A percentile compares a stretch with the other conserved stretches of the same genome.
Evolutionary conservation across 2,113 vertebrate species (phyloP).

Genomic region (Microtus montanus): DNA sequence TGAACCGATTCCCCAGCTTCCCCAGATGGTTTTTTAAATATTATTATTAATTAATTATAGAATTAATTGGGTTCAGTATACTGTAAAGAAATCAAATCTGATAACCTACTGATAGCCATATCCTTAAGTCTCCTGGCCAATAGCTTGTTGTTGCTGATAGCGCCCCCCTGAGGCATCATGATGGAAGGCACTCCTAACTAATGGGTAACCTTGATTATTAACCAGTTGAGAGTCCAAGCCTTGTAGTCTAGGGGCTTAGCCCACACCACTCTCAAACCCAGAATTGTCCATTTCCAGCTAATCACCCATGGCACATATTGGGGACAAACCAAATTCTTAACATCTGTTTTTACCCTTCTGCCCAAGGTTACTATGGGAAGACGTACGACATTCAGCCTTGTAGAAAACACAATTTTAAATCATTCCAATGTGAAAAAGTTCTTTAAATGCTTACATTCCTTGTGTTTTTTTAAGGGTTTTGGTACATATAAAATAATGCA

Average conservation of each 20-base stretch:
- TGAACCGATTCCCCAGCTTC: not conserved
- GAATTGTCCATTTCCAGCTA: not conserved
- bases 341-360: not conserved
- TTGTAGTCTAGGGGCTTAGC: not conserved
- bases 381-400: not conserved
- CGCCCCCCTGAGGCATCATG: fast-evolving
- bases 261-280: not conserved
- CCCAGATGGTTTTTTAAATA: not conserved
- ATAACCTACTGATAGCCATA: not conserved
- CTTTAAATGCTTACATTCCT: not conserved
- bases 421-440: not conserved
- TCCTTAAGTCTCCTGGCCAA: not conserved
- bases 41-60: not conserved
- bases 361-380: not conserved
- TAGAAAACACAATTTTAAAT: not conserved
- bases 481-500: not conserved
- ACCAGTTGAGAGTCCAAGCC: not conserved
- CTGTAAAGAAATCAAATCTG: not conserved
- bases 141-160: too few species aligned
- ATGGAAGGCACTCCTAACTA: not conserved
- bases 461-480: not conserved
- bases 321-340: not conserved
- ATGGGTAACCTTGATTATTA: not conserved
- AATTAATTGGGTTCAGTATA: not conserved
- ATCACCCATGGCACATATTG: not conserved